Percentiles rank a stretch among this genome's conserved stretches.
Conservation (phyloP, 2,888 invertebrate genomes). For the Plebejus anna region DNA sequence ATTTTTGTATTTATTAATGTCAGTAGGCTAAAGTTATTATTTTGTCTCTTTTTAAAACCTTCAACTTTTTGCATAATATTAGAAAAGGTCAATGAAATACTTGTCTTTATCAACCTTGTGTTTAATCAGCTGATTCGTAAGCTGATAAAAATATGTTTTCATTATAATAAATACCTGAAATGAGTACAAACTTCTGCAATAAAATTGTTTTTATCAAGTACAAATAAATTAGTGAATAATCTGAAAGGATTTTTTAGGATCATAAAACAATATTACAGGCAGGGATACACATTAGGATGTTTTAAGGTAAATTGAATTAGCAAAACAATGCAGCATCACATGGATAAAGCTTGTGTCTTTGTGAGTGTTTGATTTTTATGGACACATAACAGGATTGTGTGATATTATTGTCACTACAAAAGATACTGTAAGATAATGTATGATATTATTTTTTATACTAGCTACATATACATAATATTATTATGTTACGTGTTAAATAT, state of each 20-base stretch:
- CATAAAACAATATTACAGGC: background rate
- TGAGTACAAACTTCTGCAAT: background rate
- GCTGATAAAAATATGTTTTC: conserved; percentile 1
- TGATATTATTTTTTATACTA: too few relatives aligned
- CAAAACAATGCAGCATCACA: background rate
- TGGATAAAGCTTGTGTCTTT: background rate
- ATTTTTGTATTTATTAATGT: too few relatives aligned
- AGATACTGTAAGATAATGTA: background rate
- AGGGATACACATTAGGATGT: background rate
- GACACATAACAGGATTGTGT: background rate
- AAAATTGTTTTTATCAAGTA: background rate
- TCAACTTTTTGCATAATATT: background rate
- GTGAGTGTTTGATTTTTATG: background rate
- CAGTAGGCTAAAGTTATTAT: background rate
- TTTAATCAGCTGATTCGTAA: background rate
- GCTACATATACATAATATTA: too few relatives aligned
- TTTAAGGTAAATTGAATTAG: too few relatives aligned
- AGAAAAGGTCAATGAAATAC: background rate
- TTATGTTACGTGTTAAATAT: background rate
- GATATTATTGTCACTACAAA: background rate
- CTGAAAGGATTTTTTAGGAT: background rate
- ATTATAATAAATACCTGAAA: too few relatives aligned
- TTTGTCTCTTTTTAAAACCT: background rate
- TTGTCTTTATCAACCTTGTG: background rate
- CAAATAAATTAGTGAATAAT: background rate